Percentiles rank a stretch among this genome's conserved stretches.
These are phyloP conservation scores for Nothobranchius kuhntae DNA, from an alignment of 2,113 vertebrate species.

Conservation along the genomic window DNA sequence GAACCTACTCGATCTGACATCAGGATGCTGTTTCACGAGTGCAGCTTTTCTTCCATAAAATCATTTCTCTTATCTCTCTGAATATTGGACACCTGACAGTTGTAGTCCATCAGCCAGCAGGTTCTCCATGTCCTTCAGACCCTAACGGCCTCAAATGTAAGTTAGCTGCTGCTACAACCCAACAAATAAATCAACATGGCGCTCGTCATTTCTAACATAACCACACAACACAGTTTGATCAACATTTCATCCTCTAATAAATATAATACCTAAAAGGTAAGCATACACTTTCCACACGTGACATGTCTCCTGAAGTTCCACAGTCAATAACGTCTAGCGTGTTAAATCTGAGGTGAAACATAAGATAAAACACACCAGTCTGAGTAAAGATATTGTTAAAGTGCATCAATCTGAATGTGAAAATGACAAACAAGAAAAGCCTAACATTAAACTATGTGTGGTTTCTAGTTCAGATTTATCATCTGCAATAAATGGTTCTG, in stretches of 20 bases:
- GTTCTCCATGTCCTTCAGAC: slow-evolving; percentile 12
- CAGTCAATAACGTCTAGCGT: slow-evolving; percentile 14
- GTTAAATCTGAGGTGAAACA: slow-evolving; percentile 34
- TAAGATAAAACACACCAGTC: slow-evolving; percentile 31
- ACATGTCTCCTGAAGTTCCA: slow-evolving; percentile 8
- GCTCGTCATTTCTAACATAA: slow-evolving; percentile 19
- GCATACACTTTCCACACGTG: slow-evolving; percentile 44
- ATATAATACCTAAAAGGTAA: slow-evolving; percentile 67
- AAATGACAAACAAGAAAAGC: slow-evolving; percentile 16
- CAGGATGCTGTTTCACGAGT: not conserved
- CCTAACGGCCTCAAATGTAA: slow-evolving; percentile 33
- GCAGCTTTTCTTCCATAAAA: no score
- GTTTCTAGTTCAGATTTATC: slow-evolving; percentile 22
- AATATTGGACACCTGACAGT: slow-evolving; percentile 10
- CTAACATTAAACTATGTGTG: not conserved
- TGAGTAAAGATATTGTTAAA: slow-evolving; percentile 51
- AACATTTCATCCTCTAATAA: slow-evolving; percentile 60
- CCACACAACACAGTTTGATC: slow-evolving; percentile 25
- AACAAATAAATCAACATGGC: slow-evolving; percentile 7
- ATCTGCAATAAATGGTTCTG: not conserved
- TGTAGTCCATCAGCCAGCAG: slow-evolving; percentile 9
- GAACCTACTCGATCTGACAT: slow-evolving; percentile 33
- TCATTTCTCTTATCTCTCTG: no score
- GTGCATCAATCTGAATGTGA: slow-evolving; percentile 63
- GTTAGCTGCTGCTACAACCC: slow-evolving; percentile 16